Evolutionary conservation across 2,888 invertebrate species (phyloP).

Genomic region (Tinea semifulvella): DNA sequence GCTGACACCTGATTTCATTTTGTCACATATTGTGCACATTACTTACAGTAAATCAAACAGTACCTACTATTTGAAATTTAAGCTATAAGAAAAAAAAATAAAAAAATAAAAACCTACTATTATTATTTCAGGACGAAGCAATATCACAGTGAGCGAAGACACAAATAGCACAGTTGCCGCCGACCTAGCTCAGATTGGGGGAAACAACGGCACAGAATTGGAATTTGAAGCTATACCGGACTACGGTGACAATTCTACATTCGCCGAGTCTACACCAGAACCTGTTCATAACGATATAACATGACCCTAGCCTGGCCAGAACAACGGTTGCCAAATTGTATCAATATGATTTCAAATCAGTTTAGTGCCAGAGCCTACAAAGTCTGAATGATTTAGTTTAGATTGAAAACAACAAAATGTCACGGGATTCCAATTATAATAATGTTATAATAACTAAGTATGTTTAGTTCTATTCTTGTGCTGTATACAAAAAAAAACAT

Average conservation of each 20-base stretch:
- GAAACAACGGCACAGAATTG: conserved; percentile 1
- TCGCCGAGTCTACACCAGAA: conserved; percentile 17
- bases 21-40: no score
- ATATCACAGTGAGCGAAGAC: conserved; percentile 42
- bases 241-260: conserved; percentile 23
- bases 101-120: no score
- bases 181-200: conserved; percentile 16
- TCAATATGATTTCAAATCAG: conserved; percentile 4
- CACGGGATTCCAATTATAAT: neutral
- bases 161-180: neutral
- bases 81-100: no score
- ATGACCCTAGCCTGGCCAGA: neutral
- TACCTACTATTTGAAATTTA: no score
- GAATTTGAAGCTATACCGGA: neutral
- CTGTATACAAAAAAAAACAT: no score
- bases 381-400: conserved; percentile 5
- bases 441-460: no score
- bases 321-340: conserved; percentile 1
- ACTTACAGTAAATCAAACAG: no score
- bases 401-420: conserved; percentile 1
- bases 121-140: conserved; percentile 50
- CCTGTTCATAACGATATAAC: conserved; percentile 10
- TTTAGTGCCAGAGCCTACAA: conserved; percentile 7
- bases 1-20: no score
- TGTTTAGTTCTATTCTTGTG: no score